Percentiles rank a stretch among this genome's conserved stretches.
Conservation (phyloP, 2,113 vertebrate genomes). For the Emydocephalus ijimae region DNA sequence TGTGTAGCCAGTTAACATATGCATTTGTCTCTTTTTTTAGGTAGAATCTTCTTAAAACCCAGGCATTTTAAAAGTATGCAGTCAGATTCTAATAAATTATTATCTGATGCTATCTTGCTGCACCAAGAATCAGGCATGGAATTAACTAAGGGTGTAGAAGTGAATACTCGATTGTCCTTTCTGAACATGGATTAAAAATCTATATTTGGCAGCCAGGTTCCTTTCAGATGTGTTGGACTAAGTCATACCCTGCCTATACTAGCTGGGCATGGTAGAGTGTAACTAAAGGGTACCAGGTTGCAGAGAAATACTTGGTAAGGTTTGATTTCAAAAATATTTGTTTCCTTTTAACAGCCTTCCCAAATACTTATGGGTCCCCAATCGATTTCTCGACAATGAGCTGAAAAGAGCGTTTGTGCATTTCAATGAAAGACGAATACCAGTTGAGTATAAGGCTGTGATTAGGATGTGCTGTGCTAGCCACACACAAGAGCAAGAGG, state of each 20-base stretch:
- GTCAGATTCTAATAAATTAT: neutral
- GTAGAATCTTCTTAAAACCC: neutral
- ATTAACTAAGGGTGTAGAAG: neutral
- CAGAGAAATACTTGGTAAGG: neutral
- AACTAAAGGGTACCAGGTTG: neutral
- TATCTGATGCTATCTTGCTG: neutral
- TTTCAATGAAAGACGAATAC: constrained; percentile 87
- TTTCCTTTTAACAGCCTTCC: constrained; percentile 73
- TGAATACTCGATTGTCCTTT: neutral
- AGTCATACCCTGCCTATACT: neutral
- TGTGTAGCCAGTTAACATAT: neutral
- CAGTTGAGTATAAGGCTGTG: constrained; percentile 76
- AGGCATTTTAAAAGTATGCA: neutral
- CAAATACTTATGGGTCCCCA: constrained; percentile 83
- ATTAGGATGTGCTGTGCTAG: accelerated
- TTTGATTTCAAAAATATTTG: neutral
- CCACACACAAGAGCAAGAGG: neutral
- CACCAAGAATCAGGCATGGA: neutral
- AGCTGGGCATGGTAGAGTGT: neutral
- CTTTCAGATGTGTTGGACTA: neutral
- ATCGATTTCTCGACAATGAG: constrained; percentile 84
- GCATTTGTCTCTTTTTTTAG: neutral
- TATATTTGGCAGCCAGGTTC: neutral
- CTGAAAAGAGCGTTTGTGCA: constrained; percentile 86
- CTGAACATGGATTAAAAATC: neutral